Conservation (phyloP, 2,113 vertebrate genomes). For the Nannospalax galili region DNA sequence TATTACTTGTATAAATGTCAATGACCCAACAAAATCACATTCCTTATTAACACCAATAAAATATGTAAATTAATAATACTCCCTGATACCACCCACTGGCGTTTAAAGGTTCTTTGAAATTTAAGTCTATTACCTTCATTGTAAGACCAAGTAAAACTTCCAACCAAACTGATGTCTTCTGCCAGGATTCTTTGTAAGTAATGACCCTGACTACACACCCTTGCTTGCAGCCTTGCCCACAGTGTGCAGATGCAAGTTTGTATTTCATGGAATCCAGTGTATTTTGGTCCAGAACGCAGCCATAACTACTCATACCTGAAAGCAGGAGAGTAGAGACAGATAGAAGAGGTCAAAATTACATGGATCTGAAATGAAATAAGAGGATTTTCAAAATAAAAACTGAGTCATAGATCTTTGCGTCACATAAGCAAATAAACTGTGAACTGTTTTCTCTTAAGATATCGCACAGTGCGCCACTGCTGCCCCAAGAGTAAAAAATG, state of each 20-base stretch:
- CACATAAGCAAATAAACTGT: constrained; percentile 23
- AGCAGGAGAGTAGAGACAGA: background rate
- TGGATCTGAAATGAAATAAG: constrained; percentile 4
- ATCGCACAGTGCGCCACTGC: background rate
- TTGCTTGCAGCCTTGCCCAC: background rate
- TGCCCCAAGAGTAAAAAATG: constrained; percentile 35
- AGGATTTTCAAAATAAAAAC: background rate
- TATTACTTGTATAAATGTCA: background rate
- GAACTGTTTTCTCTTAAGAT: constrained; percentile 37
- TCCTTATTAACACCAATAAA: no score
- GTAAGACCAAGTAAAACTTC: background rate
- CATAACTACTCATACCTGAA: background rate
- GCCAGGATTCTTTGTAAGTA: background rate
- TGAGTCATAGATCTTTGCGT: background rate
- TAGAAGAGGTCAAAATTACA: background rate
- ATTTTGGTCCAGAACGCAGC: background rate
- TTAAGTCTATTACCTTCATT: background rate
- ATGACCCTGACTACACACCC: background rate
- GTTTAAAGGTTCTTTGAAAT: background rate
- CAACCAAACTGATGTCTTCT: background rate
- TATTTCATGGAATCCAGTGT: background rate
- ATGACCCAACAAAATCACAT: background rate
- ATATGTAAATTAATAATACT: background rate
- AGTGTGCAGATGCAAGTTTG: background rate
- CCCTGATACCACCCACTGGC: background rate